A percentile compares a stretch with the other conserved stretches of the same genome.
phyloP scores from a whole-genome alignment of 1,140 invertebrate genomes.

The Penaeus japonicus region DNA sequence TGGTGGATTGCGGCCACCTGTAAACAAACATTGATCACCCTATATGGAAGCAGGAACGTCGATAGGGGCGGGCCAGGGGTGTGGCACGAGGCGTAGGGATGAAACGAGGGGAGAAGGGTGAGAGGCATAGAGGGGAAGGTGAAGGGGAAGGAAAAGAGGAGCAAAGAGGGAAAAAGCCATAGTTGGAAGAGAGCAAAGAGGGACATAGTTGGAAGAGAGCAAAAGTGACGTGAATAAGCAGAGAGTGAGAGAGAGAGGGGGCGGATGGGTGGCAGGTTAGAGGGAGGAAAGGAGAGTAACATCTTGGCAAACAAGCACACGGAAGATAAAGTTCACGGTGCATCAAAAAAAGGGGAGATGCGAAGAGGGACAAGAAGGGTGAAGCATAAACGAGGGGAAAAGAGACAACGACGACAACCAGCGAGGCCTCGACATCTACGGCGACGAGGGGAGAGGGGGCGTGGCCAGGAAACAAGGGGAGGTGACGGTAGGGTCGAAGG shows the following conservation, averaged over 20 bases:
- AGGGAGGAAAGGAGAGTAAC: not conserved
- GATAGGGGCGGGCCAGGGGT: not conserved
- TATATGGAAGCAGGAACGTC: not conserved
- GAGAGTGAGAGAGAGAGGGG: not conserved
- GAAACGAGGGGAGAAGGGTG: not conserved
- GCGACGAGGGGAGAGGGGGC: too few relatives aligned
- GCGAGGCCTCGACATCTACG: too few relatives aligned
- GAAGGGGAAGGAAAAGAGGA: not conserved
- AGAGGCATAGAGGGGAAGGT: not conserved
- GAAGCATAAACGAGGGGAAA: too few relatives aligned
- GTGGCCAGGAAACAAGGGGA: too few relatives aligned
- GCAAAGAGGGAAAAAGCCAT: too few relatives aligned
- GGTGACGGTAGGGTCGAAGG: too few relatives aligned
- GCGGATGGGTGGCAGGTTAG: not conserved
- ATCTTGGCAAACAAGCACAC: not conserved
- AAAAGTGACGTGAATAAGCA: not conserved
- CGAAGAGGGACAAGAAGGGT: too few relatives aligned
- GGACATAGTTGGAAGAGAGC: too few relatives aligned
- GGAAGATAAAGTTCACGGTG: too few relatives aligned
- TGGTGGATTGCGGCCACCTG: not conserved
- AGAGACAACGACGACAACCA: too few relatives aligned
- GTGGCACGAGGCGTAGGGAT: not conserved
- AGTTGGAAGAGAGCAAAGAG: too few relatives aligned
- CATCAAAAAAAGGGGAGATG: too few relatives aligned
- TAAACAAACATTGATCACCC: not conserved